These are phyloP conservation scores for Agrotis puta DNA, from an alignment of 2,888 invertebrate genomes.

Conservation along the genomic window DNA sequence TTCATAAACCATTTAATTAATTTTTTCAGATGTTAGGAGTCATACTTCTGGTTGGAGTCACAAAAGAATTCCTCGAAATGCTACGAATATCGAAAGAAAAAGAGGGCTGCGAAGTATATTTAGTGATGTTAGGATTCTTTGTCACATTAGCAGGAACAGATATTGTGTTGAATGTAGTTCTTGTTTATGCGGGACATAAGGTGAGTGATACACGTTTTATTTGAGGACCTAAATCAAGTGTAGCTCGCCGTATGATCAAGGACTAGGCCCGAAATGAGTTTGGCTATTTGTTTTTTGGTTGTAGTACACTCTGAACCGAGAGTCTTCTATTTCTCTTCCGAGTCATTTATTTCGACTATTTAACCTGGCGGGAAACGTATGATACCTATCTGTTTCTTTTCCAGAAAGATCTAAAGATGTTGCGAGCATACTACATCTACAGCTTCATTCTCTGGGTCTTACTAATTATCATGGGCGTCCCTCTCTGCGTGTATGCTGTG, in stretches of 20 bases:
- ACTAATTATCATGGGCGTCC: constrained; percentile 7
- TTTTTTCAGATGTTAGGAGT: constrained; percentile 24
- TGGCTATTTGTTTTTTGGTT: neutral
- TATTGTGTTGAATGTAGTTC: constrained; percentile 31
- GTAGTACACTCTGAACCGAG: no score
- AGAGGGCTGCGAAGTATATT: neutral
- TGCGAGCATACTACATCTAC: constrained; percentile 32
- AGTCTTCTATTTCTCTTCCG: no score
- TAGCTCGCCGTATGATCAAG: no score
- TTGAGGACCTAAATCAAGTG: no score
- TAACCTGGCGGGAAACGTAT: no score
- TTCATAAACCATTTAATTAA: no score
- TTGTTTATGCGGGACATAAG: constrained; percentile 34
- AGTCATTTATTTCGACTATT: neutral
- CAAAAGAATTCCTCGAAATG: constrained; percentile 1
- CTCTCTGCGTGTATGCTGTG: neutral
- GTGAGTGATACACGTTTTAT: constrained; percentile 12
- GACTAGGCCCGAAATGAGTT: neutral
- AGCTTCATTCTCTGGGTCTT: constrained; percentile 40
- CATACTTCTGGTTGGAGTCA: neutral
- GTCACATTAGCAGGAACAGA: constrained; percentile 19
- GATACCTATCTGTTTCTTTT: neutral
- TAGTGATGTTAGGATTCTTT: constrained; percentile 14
- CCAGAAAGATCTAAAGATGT: constrained; percentile 30
- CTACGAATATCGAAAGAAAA: neutral